Percentiles rank a stretch among this genome's conserved stretches.
Conservation (phyloP, 2,797 vertebrate genomes). For the Crax fasciolata region DNA sequence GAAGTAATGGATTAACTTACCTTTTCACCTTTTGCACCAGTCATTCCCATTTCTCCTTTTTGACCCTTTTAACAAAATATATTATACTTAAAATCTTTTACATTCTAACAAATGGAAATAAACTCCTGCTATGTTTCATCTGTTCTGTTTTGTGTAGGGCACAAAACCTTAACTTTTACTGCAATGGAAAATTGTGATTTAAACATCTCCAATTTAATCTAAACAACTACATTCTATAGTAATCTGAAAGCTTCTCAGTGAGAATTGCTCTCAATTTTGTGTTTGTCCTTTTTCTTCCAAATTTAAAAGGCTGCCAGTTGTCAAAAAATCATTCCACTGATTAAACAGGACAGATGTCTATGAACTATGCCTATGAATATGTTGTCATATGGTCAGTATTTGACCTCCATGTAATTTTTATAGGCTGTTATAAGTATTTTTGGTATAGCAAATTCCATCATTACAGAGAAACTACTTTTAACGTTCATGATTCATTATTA, state of each 20-base stretch:
- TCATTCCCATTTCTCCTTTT: slow-evolving; percentile 80
- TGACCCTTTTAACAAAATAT: slow-evolving; percentile 81
- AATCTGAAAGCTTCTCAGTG: background rate
- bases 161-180: background rate
- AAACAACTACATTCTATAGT: background rate
- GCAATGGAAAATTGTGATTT: background rate
- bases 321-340: background rate
- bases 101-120: background rate
- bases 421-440: background rate
- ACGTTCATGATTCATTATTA: background rate
- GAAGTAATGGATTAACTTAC: slow-evolving; percentile 66
- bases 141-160: background rate
- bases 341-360: background rate
- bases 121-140: background rate
- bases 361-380: background rate
- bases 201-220: background rate
- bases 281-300: background rate
- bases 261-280: background rate
- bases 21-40: slow-evolving; percentile 88
- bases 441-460: background rate
- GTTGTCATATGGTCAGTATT: background rate
- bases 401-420: background rate
- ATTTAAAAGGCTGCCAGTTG: background rate
- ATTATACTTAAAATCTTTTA: background rate
- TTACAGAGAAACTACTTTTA: background rate